Percentiles rank a stretch among this genome's conserved stretches.
Evolutionary conservation across 2,113 vertebrate species (phyloP).

Genomic region (Prochilodus magdalenae): DNA sequence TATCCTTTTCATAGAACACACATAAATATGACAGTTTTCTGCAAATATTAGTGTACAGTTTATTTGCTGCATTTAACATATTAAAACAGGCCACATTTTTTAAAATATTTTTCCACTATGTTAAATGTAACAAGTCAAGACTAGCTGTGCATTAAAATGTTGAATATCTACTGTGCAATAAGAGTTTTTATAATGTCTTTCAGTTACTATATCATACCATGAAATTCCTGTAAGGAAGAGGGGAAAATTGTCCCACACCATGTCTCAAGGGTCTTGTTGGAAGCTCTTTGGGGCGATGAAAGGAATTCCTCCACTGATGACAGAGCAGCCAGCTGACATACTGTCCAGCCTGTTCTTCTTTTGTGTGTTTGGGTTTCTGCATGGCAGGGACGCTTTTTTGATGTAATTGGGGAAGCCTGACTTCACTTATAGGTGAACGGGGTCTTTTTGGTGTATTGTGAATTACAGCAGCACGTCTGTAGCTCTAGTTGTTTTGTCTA

Average conservation of each 20-base stretch:
- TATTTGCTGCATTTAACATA: too few relatives aligned
- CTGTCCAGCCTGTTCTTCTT: neutral
- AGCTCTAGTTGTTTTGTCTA: neutral
- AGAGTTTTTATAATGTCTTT: neutral
- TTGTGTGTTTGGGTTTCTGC: slow-evolving; percentile 2
- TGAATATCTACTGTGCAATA: too few relatives aligned
- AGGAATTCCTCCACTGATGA: slow-evolving; percentile 36
- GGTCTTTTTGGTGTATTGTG: slow-evolving; percentile 9
- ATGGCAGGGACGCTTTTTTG: slow-evolving; percentile 8
- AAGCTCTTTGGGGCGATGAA: slow-evolving; percentile 22
- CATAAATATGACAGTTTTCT: too few relatives aligned
- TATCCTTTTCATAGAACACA: too few relatives aligned
- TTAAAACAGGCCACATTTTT: too few relatives aligned
- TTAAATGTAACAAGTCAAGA: too few relatives aligned
- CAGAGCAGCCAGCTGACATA: slow-evolving; percentile 34
- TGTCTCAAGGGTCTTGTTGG: slow-evolving; percentile 10
- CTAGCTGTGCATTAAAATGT: too few relatives aligned
- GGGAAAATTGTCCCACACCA: neutral
- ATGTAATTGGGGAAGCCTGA: slow-evolving; percentile 41
- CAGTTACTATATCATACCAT: neutral
- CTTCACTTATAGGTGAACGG: slow-evolving; percentile 26
- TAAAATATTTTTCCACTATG: too few relatives aligned
- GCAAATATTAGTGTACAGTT: too few relatives aligned
- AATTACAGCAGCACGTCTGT: slow-evolving; percentile 22
- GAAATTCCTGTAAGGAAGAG: slow-evolving; percentile 18